Evolutionary conservation across 2,113 vertebrate species (phyloP).

Genomic region (Gopherus evgoodei): DNA sequence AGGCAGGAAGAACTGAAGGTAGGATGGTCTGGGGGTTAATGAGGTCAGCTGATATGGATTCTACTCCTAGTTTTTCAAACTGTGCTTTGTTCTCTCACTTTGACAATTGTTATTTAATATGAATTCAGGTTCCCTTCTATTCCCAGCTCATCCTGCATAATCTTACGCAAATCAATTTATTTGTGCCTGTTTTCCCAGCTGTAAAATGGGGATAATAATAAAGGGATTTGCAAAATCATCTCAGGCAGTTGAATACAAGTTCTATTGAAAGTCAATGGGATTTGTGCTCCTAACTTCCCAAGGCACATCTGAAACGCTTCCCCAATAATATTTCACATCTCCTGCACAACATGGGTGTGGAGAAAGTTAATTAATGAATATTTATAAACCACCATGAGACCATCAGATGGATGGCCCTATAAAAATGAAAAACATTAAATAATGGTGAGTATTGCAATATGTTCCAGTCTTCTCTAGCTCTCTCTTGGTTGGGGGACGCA

Average conservation of each 20-base stretch:
- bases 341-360: not conserved
- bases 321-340: constrained; percentile 24
- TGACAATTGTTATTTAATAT: not conserved
- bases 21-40: not conserved
- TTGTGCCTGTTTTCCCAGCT: not conserved
- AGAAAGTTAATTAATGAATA: constrained; percentile 34
- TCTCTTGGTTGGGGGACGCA: not conserved
- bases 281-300: not conserved
- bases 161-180: constrained; percentile 9
- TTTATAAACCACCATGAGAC: not conserved
- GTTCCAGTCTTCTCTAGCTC: not conserved
- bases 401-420: constrained; percentile 13
- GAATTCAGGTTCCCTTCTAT: not conserved
- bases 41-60: fast-evolving
- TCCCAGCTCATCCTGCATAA: not conserved
- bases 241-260: not conserved
- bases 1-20: not conserved
- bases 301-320: constrained; percentile 2
- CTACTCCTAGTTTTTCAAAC: not conserved
- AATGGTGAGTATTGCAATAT: not conserved
- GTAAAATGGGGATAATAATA: not conserved
- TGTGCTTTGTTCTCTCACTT: not conserved
- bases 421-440: constrained; percentile 37
- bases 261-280: not conserved
- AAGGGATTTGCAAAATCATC: too few species aligned